phyloP scores from a whole-genome alignment of 1,140 invertebrate species.

The Holotrichia oblita region DNA sequence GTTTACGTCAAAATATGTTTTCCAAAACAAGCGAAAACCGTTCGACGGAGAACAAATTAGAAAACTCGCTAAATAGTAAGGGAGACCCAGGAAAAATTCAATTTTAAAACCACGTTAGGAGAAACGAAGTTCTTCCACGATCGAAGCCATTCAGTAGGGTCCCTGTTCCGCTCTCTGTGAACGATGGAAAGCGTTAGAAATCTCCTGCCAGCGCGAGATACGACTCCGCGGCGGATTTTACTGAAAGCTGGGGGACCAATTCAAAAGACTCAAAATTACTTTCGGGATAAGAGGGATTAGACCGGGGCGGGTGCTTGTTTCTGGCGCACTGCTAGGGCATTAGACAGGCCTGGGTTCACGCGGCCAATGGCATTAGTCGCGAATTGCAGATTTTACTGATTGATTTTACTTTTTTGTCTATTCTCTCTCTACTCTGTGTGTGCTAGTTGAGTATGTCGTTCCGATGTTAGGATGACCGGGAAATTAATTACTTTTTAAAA shows the following conservation, averaged over 20 bases:
- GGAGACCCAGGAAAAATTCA: conserved; percentile 22
- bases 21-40: conserved; percentile 20
- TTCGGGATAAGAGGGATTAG: conserved; percentile 63
- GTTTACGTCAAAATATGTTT: conserved; percentile 17
- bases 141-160: conserved; percentile 10
- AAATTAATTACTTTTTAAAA: conserved; percentile 51
- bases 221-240: conserved; percentile 56
- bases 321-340: conserved; percentile 55
- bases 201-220: conserved; percentile 57
- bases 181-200: conserved; percentile 43
- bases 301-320: conserved; percentile 59
- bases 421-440: background rate
- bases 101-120: conserved; percentile 27
- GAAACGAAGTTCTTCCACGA: conserved; percentile 26
- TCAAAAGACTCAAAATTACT: conserved; percentile 64
- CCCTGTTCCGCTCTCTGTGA: conserved; percentile 39
- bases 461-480: conserved; percentile 31
- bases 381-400: conserved; percentile 55
- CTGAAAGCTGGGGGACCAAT: conserved; percentile 60
- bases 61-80: conserved; percentile 35
- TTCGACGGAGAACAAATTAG: conserved; percentile 34
- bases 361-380: conserved; percentile 55
- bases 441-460: conserved; percentile 13
- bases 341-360: conserved; percentile 58
- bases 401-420: conserved; percentile 54